Evolutionary conservation across 1,140 invertebrate genomes (phyloP).

Genomic region (Lepidurus apus): DNA sequence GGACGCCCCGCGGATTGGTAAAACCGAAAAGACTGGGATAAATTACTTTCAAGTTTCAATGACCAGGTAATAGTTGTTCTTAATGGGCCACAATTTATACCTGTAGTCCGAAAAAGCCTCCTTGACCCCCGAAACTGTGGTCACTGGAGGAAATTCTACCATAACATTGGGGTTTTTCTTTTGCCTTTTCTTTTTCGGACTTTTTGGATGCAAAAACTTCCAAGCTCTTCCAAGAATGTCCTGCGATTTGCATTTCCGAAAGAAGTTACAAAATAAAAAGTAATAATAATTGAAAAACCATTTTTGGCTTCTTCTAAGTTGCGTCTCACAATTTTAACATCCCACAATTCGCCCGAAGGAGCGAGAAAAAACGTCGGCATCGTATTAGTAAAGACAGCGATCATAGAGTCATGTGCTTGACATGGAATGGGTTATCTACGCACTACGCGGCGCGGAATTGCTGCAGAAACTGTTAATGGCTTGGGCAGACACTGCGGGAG

Average conservation of each 20-base stretch:
- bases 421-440: neutral
- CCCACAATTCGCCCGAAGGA: neutral
- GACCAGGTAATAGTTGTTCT: slow-evolving; percentile 21
- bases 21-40: slow-evolving; percentile 19
- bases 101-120: slow-evolving; percentile 1
- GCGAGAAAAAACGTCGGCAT: neutral
- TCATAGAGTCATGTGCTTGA: slow-evolving; percentile 19
- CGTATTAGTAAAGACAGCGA: neutral
- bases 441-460: neutral
- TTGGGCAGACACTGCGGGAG: slow-evolving; percentile 16
- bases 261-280: too few relatives aligned
- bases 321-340: too few relatives aligned
- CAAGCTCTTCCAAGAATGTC: too few relatives aligned
- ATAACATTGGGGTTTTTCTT: slow-evolving; percentile 3
- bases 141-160: slow-evolving; percentile 15
- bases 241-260: too few relatives aligned
- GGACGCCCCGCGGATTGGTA: slow-evolving; percentile 17
- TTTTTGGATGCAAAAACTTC: too few relatives aligned
- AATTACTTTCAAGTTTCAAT: slow-evolving; percentile 12
- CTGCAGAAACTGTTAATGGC: slow-evolving; percentile 21
- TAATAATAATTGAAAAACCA: too few relatives aligned
- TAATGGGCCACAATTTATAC: slow-evolving; percentile 10
- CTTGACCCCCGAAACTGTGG: neutral
- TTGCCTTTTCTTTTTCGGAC: neutral
- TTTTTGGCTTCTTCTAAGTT: too few relatives aligned